Conservation (phyloP, 2,888 invertebrate genomes). For the Papilio elwesi region DNA sequence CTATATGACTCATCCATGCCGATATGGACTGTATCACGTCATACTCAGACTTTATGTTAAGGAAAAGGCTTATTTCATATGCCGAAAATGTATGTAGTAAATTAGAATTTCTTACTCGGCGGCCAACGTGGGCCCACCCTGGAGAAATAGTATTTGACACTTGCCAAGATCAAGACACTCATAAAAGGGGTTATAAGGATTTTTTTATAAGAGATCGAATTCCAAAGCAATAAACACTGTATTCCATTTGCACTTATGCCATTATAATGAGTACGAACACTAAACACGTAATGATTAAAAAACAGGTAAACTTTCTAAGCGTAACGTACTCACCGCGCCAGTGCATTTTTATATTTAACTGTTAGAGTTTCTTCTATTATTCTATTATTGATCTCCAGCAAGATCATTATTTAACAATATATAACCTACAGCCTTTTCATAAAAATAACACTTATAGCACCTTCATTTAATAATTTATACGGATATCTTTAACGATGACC, state of each 20-base stretch:
- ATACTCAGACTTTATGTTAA: slow-evolving; percentile 57
- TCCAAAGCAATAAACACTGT: slow-evolving; percentile 28
- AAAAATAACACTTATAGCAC: slow-evolving; percentile 83
- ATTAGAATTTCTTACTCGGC: slow-evolving; percentile 51
- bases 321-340: slow-evolving; percentile 94
- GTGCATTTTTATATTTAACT: slow-evolving; percentile 97
- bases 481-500: slow-evolving; percentile 77
- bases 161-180: slow-evolving; percentile 67
- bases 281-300: slow-evolving; percentile 65
- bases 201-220: slow-evolving; percentile 43
- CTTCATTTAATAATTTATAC: slow-evolving; percentile 82
- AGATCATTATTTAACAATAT: slow-evolving; percentile 91
- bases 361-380: slow-evolving; percentile 98
- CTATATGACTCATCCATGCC: slow-evolving; percentile 74
- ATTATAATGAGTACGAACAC: slow-evolving; percentile 42
- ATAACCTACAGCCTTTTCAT: slow-evolving; percentile 82
- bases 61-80: slow-evolving; percentile 51
- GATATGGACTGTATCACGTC: slow-evolving; percentile 74
- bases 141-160: slow-evolving; percentile 69
- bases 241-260: slow-evolving; percentile 30
- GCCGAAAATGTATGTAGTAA: slow-evolving; percentile 43
- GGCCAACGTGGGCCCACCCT: slow-evolving; percentile 83
- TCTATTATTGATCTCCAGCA: slow-evolving; percentile 99
- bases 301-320: slow-evolving; percentile 81
- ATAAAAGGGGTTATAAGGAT: slow-evolving; percentile 72